Evolutionary conservation across 53 echinoderm and acorn worm species (phyloP).

Genomic region (Astropecten irregularis): DNA sequence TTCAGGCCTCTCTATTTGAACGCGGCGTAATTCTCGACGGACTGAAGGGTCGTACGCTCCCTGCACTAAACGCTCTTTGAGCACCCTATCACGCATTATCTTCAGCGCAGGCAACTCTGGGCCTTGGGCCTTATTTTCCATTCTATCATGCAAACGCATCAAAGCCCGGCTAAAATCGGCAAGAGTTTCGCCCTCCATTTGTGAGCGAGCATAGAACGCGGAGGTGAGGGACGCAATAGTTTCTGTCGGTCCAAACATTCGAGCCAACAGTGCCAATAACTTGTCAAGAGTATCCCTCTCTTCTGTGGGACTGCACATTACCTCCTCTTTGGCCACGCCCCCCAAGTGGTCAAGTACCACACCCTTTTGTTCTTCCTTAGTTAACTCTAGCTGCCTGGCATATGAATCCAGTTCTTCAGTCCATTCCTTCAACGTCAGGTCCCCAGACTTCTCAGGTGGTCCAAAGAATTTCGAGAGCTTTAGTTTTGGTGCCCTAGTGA

Average conservation of each 20-base stretch:
- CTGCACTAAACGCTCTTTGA: constrained; percentile 1
- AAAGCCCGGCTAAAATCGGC: constrained; percentile 36
- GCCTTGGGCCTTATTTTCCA: constrained; percentile 18
- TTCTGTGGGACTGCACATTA: not conserved
- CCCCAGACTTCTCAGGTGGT: constrained; percentile 10
- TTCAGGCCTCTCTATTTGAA: not conserved
- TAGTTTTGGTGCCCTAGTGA: constrained; percentile 12
- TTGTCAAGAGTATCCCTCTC: constrained; percentile 2
- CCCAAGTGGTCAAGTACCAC: constrained; percentile 15
- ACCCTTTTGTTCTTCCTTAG: constrained; percentile 1
- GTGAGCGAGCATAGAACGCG: constrained; percentile 7
- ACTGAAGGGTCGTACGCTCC: not conserved
- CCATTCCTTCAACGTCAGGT: constrained; percentile 24
- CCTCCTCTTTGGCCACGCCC: constrained; percentile 40
- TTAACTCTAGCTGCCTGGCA: not conserved
- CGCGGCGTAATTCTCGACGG: not conserved
- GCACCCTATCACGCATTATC: constrained; percentile 14
- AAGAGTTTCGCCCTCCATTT: constrained; percentile 12
- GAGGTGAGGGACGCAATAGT: constrained; percentile 1
- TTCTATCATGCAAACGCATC: constrained; percentile 7
- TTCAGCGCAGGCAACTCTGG: constrained; percentile 19
- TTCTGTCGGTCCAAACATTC: constrained; percentile 6
- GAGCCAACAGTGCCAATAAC: not conserved
- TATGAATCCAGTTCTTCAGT: not conserved
- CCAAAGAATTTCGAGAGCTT: constrained; percentile 36